Percentiles rank a stretch among this genome's conserved stretches.
These are phyloP conservation scores for Phaenicophaeus curvirostris DNA, from an alignment of 2,797 vertebrate genomes.

Conservation along the genomic window DNA sequence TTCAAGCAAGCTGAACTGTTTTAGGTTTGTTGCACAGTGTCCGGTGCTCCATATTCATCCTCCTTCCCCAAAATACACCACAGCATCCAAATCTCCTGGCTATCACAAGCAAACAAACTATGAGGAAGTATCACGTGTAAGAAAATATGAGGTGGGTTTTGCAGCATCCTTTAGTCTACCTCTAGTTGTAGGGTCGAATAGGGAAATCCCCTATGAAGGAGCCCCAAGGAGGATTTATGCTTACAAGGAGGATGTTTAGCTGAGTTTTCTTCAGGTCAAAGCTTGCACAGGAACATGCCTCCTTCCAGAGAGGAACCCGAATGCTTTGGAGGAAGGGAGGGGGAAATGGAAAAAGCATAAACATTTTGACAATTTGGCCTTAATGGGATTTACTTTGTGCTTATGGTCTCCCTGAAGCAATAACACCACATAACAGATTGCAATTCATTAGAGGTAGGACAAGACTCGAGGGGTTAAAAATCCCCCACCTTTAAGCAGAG, in stretches of 20 bases:
- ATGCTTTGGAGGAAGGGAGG: background rate
- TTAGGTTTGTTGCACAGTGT: fast-evolving
- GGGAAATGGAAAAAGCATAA: background rate
- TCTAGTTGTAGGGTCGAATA: background rate
- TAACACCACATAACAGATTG: background rate
- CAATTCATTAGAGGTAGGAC: background rate
- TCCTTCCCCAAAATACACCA: background rate
- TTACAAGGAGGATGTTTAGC: background rate
- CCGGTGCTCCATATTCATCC: background rate
- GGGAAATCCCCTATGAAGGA: background rate
- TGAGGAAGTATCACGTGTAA: background rate
- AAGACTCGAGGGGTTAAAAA: background rate
- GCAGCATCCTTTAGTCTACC: background rate
- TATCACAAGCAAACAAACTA: background rate
- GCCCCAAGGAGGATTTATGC: background rate
- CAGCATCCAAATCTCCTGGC: background rate
- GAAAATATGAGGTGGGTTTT: background rate
- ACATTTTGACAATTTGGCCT: background rate
- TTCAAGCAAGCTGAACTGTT: background rate
- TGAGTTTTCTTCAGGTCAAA: background rate
- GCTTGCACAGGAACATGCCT: background rate
- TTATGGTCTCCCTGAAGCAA: background rate
- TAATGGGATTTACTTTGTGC: background rate
- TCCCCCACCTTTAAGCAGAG: background rate
- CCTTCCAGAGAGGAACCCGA: background rate